phyloP scores from a whole-genome alignment of 2,113 vertebrate genomes.

The Dicrurus megarhynchus region DNA sequence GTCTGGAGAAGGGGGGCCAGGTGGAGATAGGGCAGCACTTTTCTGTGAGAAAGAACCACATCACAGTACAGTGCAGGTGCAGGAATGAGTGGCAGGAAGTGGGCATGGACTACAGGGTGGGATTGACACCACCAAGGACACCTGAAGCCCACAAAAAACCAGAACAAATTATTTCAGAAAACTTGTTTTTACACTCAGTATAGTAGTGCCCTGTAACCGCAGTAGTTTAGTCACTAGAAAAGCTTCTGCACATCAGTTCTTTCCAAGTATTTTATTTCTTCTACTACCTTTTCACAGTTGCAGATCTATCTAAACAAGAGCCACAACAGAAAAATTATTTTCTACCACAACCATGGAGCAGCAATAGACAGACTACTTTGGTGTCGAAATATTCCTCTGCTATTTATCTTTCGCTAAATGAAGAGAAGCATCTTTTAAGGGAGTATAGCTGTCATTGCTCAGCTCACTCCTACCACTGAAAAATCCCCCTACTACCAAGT shows the following conservation, averaged over 20 bases:
- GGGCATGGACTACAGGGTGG: background rate
- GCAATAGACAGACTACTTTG: background rate
- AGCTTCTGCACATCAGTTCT: background rate
- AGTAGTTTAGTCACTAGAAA: background rate
- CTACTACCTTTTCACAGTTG: background rate
- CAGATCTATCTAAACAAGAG: background rate
- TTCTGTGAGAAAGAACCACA: background rate
- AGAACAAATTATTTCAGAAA: background rate
- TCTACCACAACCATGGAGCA: background rate
- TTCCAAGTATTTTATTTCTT: background rate
- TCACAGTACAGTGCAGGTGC: background rate
- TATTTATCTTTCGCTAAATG: background rate
- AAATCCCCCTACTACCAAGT: background rate
- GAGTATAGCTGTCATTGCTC: background rate
- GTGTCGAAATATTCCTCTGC: background rate
- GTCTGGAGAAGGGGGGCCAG: background rate
- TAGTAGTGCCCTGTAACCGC: background rate
- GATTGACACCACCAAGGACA: background rate
- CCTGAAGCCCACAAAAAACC: background rate
- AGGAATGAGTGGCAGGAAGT: background rate
- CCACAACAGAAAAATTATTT: background rate
- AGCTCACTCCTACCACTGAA: conserved; percentile 11
- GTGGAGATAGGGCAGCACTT: background rate
- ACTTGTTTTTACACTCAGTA: background rate
- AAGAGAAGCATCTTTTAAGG: background rate